These are phyloP conservation scores for Diaphora mendica DNA, from an alignment of 2,888 invertebrate genomes.

Conservation along the genomic window DNA sequence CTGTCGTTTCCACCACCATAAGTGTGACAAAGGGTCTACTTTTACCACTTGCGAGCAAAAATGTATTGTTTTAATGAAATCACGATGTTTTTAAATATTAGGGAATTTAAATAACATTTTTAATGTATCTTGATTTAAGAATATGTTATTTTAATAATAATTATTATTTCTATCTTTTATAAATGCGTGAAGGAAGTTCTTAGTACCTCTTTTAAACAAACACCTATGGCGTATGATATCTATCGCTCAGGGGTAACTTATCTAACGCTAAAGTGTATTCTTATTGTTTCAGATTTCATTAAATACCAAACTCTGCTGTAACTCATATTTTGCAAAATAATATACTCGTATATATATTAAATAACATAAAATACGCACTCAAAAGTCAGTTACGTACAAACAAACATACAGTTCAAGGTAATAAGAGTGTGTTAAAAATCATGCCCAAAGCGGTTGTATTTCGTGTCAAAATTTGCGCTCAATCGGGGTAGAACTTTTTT, in stretches of 20 bases:
- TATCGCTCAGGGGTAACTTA: neutral
- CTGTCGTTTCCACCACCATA: slow-evolving; percentile 9
- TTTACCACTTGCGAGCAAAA: neutral
- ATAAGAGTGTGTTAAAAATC: no score
- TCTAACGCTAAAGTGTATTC: neutral
- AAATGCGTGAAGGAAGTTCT: no score
- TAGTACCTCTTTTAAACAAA: no score
- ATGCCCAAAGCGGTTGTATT: no score
- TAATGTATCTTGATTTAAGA: neutral
- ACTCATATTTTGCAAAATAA: no score
- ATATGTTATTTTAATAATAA: neutral
- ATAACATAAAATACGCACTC: no score
- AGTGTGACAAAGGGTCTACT: slow-evolving; percentile 10
- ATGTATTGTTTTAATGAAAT: neutral
- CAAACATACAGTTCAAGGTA: no score
- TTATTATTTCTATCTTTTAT: neutral
- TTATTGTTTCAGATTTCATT: neutral
- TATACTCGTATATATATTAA: no score
- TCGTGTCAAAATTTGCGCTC: no score
- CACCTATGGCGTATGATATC: no score
- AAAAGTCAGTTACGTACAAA: no score
- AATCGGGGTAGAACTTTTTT: no score
- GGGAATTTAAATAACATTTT: neutral
- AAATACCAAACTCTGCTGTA: neutral
- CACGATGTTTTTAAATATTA: neutral